Evolutionary conservation across 2,113 vertebrate genomes (phyloP).

Genomic region (Glaucidium brasilianum): DNA sequence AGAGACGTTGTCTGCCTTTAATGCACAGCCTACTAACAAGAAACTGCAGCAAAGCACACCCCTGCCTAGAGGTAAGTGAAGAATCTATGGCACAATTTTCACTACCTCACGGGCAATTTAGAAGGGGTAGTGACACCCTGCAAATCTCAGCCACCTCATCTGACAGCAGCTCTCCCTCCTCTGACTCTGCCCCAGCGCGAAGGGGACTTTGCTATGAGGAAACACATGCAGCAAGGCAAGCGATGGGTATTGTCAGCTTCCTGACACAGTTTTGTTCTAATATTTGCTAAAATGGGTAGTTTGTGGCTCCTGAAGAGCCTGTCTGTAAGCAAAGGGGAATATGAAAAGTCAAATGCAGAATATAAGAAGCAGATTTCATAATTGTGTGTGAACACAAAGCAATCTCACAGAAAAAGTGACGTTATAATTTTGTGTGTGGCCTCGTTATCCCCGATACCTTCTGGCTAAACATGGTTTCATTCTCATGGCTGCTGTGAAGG

Average conservation of each 20-base stretch:
- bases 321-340: background rate
- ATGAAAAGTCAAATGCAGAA: background rate
- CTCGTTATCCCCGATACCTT: background rate
- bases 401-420: background rate
- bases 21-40: background rate
- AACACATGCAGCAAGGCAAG: background rate
- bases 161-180: background rate
- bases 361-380: background rate
- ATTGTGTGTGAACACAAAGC: fast-evolving
- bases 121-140: fast-evolving
- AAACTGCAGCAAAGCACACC: background rate
- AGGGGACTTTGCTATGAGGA: background rate
- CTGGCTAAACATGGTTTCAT: background rate
- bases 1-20: background rate
- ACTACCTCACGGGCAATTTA: too few relatives aligned
- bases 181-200: background rate
- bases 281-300: background rate
- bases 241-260: background rate
- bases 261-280: background rate
- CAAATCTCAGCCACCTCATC: background rate
- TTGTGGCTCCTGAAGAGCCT: background rate
- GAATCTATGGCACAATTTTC: background rate
- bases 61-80: background rate
- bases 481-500: background rate
- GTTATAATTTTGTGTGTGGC: background rate